Percentiles rank a stretch among this genome's conserved stretches.
phyloP scores from a whole-genome alignment of 1,140 invertebrate genomes.

The Drosophila biarmipes region DNA sequence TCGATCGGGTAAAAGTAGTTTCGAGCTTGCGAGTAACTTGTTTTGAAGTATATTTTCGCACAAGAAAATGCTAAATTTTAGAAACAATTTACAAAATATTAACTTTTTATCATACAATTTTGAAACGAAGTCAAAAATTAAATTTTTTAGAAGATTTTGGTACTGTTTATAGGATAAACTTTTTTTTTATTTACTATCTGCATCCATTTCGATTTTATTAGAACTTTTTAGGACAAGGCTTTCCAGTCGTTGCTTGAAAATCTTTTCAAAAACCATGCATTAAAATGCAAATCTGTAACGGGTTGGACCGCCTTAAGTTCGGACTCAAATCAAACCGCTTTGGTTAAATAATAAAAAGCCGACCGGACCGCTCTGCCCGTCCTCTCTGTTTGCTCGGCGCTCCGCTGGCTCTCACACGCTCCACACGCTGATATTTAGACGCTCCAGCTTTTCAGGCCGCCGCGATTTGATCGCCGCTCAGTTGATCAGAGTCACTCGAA shows the following conservation, averaged over 20 bases:
- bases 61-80: no score
- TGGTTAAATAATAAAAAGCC: conserved; percentile 26
- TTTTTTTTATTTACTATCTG: not conserved
- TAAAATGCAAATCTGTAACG: conserved; percentile 19
- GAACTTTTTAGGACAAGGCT: conserved; percentile 28
- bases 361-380: not conserved
- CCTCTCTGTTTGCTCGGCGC: conserved; percentile 4
- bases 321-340: conserved; percentile 21
- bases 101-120: no score
- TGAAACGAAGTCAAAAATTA: not conserved
- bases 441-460: conserved; percentile 49
- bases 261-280: conserved; percentile 1
- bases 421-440: conserved; percentile 6
- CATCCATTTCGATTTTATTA: not conserved
- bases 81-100: no score
- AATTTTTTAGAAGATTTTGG: not conserved
- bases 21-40: not conserved
- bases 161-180: not conserved
- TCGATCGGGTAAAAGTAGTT: conserved; percentile 11
- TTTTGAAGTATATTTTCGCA: not conserved
- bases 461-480: conserved; percentile 72
- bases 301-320: conserved; percentile 22
- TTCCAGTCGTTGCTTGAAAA: conserved; percentile 13
- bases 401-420: conserved; percentile 6
- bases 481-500: conserved; percentile 80